phyloP scores from a whole-genome alignment of 1,140 invertebrate species.

The Drosophila serrata region DNA sequence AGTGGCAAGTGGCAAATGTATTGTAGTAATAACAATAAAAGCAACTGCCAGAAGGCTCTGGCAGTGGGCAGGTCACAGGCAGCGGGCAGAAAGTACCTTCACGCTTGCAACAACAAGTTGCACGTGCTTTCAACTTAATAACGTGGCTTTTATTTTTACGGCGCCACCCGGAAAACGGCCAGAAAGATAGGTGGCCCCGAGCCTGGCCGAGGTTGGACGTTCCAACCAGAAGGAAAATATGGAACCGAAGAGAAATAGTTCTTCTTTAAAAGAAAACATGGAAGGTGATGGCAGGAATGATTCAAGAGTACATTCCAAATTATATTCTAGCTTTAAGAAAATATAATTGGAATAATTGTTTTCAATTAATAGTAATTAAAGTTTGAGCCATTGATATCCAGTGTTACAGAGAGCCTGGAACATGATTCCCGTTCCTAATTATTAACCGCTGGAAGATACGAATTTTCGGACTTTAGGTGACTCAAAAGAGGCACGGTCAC shows the following conservation, averaged over 20 bases:
- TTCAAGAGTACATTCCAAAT: neutral
- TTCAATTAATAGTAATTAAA: neutral
- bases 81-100: constrained; percentile 19
- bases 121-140: constrained; percentile 84
- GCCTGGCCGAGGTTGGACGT: neutral
- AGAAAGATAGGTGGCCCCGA: neutral
- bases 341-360: neutral
- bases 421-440: neutral
- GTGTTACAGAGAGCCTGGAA: neutral
- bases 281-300: neutral
- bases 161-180: constrained; percentile 30
- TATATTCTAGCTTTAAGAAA: neutral
- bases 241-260: neutral
- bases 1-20: constrained; percentile 80
- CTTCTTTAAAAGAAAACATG: constrained; percentile 4
- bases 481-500: neutral
- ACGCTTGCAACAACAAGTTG: constrained; percentile 73
- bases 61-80: constrained; percentile 4
- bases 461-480: too few relatives aligned
- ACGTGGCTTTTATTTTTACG: constrained; percentile 84
- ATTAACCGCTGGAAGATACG: neutral
- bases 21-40: constrained; percentile 83
- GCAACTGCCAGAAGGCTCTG: constrained; percentile 69
- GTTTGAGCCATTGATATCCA: neutral
- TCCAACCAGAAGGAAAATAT: neutral